Base-by-base conservation (phyloP, 2,888 invertebrate genomes). In the Epistrophella euchroma region DNA sequence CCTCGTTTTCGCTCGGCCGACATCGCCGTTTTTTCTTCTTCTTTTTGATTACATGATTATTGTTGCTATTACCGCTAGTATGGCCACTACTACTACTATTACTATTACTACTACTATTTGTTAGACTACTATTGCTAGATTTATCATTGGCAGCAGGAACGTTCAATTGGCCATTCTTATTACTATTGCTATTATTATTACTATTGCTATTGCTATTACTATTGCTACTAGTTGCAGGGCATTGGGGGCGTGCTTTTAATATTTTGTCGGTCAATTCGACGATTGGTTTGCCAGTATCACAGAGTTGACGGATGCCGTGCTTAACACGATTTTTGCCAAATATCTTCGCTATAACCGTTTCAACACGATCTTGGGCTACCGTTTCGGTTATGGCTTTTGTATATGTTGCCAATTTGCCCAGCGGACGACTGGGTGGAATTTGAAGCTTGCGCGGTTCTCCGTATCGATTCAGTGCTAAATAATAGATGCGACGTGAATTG, bases 351-450 rank as follows among this genome's bases (percentile, higher is more conserved):
- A 93, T 92, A 89, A 95, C 92, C 84, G 93, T 91, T 89, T 94
- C 94, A 55, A 94, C 93, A 60, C 93, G 92, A 77, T 93, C 92
- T 78, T 93, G 91, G 60, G 93, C 91, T 80, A 94, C 95, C 73
- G 94, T 93, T 89, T 94, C 93, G 83, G 95, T 95, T 81, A 96
- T 93, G 62, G 96, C 96, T 88, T 96, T 94, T 79, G 96, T 96
- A 92, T 96, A 96, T 28, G 95, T 94, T 77, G 96, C 95, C 88
- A 96, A 94, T 91, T 95, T 95, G 64, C 97, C 97, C 88, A 97
- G 93, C 88, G 95, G 94, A 88, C 95, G 93, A 89, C 92, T 93
- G 75, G 94, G 94, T 79, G 95, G 95, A 88, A 96, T 94, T 93
- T 96, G 95, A 88, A 96, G 95, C 90, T 95, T 95, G 81, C 96